Base-by-base conservation (phyloP, 2,888 invertebrate species). In the Adela reaumurella region DNA sequence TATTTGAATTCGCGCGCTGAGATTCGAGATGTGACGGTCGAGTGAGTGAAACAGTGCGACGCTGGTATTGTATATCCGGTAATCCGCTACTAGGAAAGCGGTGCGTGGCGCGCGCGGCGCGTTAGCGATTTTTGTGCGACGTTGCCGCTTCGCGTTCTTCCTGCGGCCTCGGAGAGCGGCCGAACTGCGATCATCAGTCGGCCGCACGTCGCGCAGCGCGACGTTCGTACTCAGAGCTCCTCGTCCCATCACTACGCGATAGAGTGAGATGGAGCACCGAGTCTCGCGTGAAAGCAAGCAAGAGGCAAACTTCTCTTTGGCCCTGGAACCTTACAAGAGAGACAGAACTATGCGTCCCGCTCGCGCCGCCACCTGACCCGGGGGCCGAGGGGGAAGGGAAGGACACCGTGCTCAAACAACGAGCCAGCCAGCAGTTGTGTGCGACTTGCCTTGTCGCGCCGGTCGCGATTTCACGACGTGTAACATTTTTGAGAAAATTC, bases 191-290 rank as follows among this genome's bases (percentile, higher is more conserved):
- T 77, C n/a, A n/a, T n/a, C 78, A 76, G 78, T 77, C 76, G 67
- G 74, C 66, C 74, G 77, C 77, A 77, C 77, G 76, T 67, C 76
- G 74, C 63, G 70, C 74, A 73, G 72, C 76, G 76, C 77, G 78
- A 77, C 77, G 78, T 76, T 69, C 67, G 74, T 76, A 63, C 67
- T 67, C 62, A 68, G 64, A 70, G 65, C 65, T 67, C 66, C 61
- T 64, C 65, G 63, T 67, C 67, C 65, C 63, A 62, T 62, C 58
- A 59, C 59, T 58, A 63, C 56, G 59, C 56, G 63, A 60, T 74
- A 67, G 67, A 77, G 62, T 62, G 68, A 67, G 73, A 73, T 57
- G 53, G 57, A 57, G 47, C 46, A 43, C 11, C 11, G 16, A 19
- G 17, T 50, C 48, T 49, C 54, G 55, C 57, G 52, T 57, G 54